phyloP scores from a whole-genome alignment of 2,888 invertebrate species.

The Epistrophe eligans region DNA sequence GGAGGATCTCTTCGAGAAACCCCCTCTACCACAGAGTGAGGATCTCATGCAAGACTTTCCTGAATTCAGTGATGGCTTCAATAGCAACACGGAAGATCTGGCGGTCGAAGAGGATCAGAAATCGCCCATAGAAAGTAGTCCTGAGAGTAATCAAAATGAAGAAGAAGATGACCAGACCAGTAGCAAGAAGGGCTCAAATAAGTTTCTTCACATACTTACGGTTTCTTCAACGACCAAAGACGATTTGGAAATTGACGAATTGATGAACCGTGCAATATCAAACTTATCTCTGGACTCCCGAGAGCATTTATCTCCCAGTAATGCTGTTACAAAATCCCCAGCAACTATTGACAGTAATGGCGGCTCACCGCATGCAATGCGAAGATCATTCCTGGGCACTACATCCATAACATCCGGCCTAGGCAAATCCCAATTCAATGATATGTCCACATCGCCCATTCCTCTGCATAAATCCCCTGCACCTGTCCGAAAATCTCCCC shows the following conservation, averaged over 20 bases:
- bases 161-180: conserved; percentile 79
- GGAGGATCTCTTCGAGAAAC: conserved; percentile 86
- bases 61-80: conserved; percentile 81
- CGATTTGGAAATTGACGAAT: conserved; percentile 83
- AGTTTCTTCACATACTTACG: conserved; percentile 74
- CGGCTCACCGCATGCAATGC: conserved; percentile 58
- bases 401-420: conserved; percentile 60
- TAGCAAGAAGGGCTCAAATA: conserved; percentile 71
- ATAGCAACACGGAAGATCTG: conserved; percentile 83
- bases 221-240: conserved; percentile 80
- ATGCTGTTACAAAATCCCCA: conserved; percentile 74
- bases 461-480: conserved; percentile 81
- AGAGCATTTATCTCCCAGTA: conserved; percentile 82
- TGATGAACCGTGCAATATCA: conserved; percentile 84
- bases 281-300: conserved; percentile 83
- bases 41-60: conserved; percentile 81
- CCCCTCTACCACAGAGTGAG: conserved; percentile 77
- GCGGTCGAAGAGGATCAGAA: conserved; percentile 83
- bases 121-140: conserved; percentile 79
- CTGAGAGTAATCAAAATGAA: conserved; percentile 80
- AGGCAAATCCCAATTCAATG: conserved; percentile 82
- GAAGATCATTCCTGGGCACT: conserved; percentile 59
- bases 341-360: conserved; percentile 58
- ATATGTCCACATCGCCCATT: conserved; percentile 84
- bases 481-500: conserved; percentile 77